A percentile compares a stretch with the other conserved stretches of the same genome.
Conservation (phyloP, 2,113 vertebrate species). For the Peromyscus leucopus region DNA sequence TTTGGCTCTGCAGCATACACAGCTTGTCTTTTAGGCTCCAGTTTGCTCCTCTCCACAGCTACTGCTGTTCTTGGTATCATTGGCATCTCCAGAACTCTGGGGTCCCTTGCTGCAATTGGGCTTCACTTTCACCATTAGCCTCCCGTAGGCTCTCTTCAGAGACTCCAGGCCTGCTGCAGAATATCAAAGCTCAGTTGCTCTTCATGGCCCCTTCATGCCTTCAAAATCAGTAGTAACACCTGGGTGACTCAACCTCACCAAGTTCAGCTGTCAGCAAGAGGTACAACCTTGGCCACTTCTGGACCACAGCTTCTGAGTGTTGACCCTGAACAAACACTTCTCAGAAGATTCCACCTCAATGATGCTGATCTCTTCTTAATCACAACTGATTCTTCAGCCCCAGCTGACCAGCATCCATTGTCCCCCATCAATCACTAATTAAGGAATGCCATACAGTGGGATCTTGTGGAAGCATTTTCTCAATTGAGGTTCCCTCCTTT, state of each 20-base stretch:
- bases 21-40: neutral
- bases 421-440: neutral
- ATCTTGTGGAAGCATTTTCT: neutral
- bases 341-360: neutral
- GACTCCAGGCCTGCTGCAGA: neutral
- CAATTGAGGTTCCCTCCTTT: neutral
- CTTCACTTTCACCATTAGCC: neutral
- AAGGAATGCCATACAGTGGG: neutral
- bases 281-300: neutral
- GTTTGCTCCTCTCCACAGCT: neutral
- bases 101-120: neutral
- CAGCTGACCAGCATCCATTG: neutral
- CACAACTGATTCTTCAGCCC: neutral
- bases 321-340: neutral
- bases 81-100: neutral
- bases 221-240: neutral
- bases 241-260: neutral
- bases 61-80: neutral
- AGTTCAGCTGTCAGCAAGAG: neutral
- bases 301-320: neutral
- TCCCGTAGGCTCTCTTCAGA: neutral
- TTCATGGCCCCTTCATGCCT: neutral
- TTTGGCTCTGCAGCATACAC: neutral
- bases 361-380: neutral
- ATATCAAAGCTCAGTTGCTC: neutral